These are phyloP conservation scores for Galeopsomyia nigrocyanea DNA, from an alignment of 2,888 invertebrate species.

Conservation along the genomic window DNA sequence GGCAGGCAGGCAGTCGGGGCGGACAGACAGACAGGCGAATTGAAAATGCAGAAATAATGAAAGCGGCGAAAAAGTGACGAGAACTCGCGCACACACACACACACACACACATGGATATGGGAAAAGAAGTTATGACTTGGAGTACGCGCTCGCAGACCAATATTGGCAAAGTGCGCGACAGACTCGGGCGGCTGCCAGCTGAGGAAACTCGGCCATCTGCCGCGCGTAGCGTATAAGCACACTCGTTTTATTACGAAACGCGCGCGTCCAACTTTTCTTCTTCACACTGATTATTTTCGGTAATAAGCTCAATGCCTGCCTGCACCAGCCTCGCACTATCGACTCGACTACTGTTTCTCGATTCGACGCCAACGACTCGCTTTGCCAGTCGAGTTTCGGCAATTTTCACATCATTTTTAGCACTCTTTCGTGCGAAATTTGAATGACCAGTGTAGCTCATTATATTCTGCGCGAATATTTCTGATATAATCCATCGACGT, in stretches of 20 bases:
- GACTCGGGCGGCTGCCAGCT: slow-evolving; percentile 36
- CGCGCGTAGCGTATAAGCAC: slow-evolving; percentile 26
- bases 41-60: slow-evolving; percentile 21
- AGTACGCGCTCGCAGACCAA: slow-evolving; percentile 41
- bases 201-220: slow-evolving; percentile 42
- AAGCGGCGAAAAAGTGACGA: slow-evolving; percentile 3
- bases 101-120: no score
- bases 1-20: no score
- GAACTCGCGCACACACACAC: neutral
- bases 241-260: slow-evolving; percentile 11
- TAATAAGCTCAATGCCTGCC: neutral
- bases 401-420: no score
- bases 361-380: no score
- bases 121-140: slow-evolving; percentile 28
- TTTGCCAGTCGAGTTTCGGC: no score
- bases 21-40: slow-evolving; percentile 5
- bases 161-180: slow-evolving; percentile 48
- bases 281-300: slow-evolving; percentile 12
- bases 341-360: no score
- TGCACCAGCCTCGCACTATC: neutral
- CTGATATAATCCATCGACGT: no score
- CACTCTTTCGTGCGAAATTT: no score
- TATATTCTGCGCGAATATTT: no score
- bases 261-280: neutral
- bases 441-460: no score